Evolutionary conservation across 2,888 invertebrate species (phyloP).

Genomic region (Corythucha ciliata): DNA sequence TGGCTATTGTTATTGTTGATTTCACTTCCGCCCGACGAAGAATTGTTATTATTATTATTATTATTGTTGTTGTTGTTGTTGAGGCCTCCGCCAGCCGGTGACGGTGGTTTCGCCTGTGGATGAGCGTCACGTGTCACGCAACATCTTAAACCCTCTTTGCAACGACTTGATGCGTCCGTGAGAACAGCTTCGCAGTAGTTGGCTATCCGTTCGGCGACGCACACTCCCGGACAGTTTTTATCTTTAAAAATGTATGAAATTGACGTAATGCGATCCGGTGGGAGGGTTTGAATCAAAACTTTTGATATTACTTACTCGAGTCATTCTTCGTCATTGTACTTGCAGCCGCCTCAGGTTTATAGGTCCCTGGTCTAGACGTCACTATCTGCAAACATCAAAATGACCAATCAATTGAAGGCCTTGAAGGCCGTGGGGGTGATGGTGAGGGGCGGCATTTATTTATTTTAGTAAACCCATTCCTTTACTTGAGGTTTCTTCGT

Average conservation of each 20-base stretch:
- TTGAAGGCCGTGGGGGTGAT: not conserved
- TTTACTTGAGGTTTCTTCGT: slow-evolving; percentile 24
- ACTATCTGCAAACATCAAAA: slow-evolving; percentile 20
- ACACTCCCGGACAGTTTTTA: slow-evolving; percentile 69
- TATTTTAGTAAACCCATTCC: not conserved
- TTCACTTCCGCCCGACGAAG: no score
- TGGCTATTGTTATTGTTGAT: no score
- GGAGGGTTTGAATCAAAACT: slow-evolving; percentile 1
- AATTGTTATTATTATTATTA: no score
- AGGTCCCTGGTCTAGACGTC: slow-evolving; percentile 25
- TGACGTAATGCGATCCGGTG: not conserved
- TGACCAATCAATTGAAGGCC: not conserved
- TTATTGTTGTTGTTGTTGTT: no score
- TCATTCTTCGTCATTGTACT: slow-evolving; percentile 31
- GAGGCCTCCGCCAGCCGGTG: no score
- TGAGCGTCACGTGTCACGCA: slow-evolving; percentile 70
- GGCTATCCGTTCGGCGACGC: slow-evolving; percentile 69
- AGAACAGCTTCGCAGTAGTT: slow-evolving; percentile 81
- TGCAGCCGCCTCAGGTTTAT: slow-evolving; percentile 31
- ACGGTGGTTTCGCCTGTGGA: slow-evolving; percentile 56
- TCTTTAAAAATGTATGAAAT: slow-evolving; percentile 12
- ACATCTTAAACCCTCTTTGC: slow-evolving; percentile 65
- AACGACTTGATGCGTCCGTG: slow-evolving; percentile 47
- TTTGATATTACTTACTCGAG: slow-evolving; percentile 26
- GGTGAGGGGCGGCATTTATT: not conserved